Percentiles rank a stretch among this genome's conserved stretches.
Conservation (phyloP, 2,888 invertebrate species). For the Orthosia incerta region DNA sequence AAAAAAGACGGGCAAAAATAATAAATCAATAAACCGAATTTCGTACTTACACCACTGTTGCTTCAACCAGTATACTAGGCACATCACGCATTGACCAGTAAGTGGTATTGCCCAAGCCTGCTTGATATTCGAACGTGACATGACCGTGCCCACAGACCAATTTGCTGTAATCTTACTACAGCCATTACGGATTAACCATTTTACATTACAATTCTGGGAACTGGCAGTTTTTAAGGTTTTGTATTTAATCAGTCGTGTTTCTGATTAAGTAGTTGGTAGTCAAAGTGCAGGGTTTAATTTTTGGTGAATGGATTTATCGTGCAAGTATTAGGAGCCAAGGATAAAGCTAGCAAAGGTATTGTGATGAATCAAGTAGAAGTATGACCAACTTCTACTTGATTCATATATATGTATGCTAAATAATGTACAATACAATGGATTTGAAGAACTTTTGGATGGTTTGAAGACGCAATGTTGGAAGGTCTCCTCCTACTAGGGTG, state of each 20-base stretch:
- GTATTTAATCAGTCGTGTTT: slow-evolving; percentile 63
- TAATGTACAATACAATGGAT: neutral
- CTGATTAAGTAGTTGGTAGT: slow-evolving; percentile 55
- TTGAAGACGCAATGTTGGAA: too few relatives aligned
- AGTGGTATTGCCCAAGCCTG: slow-evolving; percentile 85
- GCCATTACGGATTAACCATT: slow-evolving; percentile 87
- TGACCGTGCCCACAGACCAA: slow-evolving; percentile 83
- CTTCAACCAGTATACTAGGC: slow-evolving; percentile 64
- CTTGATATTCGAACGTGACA: slow-evolving; percentile 89
- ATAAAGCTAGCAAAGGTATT: neutral
- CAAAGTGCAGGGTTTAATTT: slow-evolving; percentile 30
- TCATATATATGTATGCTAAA: too few relatives aligned
- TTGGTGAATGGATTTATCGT: slow-evolving; percentile 52
- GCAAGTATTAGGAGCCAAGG: slow-evolving; percentile 25
- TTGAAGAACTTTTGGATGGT: neutral
- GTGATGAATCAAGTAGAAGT: slow-evolving; percentile 8
- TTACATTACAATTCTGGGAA: slow-evolving; percentile 90
- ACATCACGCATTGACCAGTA: slow-evolving; percentile 86
- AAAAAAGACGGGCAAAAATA: too few relatives aligned
- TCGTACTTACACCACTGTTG: slow-evolving; percentile 51
- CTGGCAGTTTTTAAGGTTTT: slow-evolving; percentile 69
- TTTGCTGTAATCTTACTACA: slow-evolving; percentile 86
- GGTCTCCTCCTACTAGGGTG: too few relatives aligned
- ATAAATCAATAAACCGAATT: slow-evolving; percentile 12
- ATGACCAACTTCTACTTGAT: too few relatives aligned